A percentile compares a stretch with the other conserved stretches of the same genome.
Conservation (phyloP, 2,888 invertebrate genomes). For the Philopedon plagiatum region DNA sequence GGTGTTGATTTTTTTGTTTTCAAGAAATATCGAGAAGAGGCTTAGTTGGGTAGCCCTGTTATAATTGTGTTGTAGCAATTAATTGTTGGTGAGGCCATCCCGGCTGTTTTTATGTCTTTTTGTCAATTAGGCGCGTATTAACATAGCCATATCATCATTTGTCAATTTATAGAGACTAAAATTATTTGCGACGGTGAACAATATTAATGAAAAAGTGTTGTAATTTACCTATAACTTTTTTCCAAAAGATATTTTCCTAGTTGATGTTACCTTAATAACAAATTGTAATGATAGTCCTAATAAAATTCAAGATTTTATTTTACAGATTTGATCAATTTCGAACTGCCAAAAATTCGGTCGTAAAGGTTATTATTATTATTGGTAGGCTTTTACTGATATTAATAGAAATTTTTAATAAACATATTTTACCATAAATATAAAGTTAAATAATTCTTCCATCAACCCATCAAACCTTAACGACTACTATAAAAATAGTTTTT, state of each 20-base stretch:
- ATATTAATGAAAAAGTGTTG: constrained; percentile 7
- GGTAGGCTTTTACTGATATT: too few species aligned
- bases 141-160: constrained; percentile 67
- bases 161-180: constrained; percentile 62
- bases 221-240: background rate
- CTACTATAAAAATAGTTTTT: too few species aligned
- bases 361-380: too few species aligned
- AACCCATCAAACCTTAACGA: too few species aligned
- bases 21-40: constrained; percentile 5
- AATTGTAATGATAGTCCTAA: background rate
- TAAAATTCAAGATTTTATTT: too few species aligned
- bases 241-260: background rate
- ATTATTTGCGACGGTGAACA: constrained; percentile 21
- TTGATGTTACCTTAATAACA: background rate
- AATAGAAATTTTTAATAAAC: too few species aligned
- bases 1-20: constrained; percentile 14
- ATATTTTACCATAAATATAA: too few species aligned
- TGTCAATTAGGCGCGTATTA: constrained; percentile 67
- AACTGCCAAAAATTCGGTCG: too few species aligned
- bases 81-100: constrained; percentile 56
- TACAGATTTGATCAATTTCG: too few species aligned
- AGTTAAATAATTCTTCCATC: too few species aligned
- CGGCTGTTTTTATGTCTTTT: constrained; percentile 64
- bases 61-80: constrained; percentile 69
- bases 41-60: constrained; percentile 52